Evolutionary conservation across 2,113 vertebrate species (phyloP).

Genomic region (Stictonetta naevosa): DNA sequence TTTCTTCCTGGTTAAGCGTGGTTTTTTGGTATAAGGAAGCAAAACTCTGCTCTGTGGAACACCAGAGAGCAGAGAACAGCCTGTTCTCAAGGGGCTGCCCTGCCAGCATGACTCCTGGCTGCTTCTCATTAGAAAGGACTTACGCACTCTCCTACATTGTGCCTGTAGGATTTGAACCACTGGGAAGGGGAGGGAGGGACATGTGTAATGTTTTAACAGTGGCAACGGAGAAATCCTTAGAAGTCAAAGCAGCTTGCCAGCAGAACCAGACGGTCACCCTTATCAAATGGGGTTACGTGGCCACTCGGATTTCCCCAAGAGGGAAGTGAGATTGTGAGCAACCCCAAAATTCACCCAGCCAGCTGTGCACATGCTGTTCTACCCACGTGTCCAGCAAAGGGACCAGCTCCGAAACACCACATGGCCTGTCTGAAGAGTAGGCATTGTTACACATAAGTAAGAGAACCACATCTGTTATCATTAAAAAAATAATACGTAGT

Average conservation of each 20-base stretch:
- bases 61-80: background rate
- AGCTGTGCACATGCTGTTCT: background rate
- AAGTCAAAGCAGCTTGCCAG: background rate
- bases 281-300: background rate
- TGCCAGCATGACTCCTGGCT: background rate
- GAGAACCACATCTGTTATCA: background rate
- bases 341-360: background rate
- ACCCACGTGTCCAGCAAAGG: background rate
- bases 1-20: background rate
- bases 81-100: background rate
- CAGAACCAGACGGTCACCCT: background rate
- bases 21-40: background rate
- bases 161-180: background rate
- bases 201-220: background rate
- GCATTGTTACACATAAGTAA: background rate
- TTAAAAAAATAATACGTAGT: background rate
- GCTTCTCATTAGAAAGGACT: slow-evolving; percentile 19
- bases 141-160: background rate
- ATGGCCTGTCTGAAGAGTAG: background rate
- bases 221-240: background rate
- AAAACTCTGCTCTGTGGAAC: background rate
- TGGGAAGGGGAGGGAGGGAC: background rate
- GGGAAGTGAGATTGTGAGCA: background rate
- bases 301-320: background rate
- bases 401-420: background rate